Evolutionary conservation across 2,113 vertebrate genomes (phyloP).

Genomic region (Collichthys lucidus): DNA sequence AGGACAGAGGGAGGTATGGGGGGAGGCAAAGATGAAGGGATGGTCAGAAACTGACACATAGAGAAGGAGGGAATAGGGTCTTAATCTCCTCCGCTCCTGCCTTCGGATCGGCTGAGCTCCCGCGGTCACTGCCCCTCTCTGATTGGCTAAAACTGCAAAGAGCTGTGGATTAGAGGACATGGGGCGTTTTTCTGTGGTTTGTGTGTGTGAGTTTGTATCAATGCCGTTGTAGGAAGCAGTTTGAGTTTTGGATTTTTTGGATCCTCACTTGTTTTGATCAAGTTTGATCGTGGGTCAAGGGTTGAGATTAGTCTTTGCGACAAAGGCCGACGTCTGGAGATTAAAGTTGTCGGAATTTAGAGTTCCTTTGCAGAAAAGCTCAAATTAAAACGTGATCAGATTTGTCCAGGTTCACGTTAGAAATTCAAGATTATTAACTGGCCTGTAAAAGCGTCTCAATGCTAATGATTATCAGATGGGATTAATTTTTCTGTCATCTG

Average conservation of each 20-base stretch:
- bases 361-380: neutral
- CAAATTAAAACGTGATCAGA: neutral
- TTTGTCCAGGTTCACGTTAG: neutral
- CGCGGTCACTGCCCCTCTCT: slow-evolving; percentile 31
- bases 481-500: neutral
- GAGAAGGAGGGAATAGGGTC: slow-evolving; percentile 60
- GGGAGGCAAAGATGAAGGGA: slow-evolving; percentile 48
- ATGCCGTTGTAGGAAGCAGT: slow-evolving; percentile 23
- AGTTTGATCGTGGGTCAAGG: neutral
- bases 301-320: slow-evolving; percentile 5
- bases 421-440: neutral
- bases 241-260: neutral
- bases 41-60: slow-evolving; percentile 43
- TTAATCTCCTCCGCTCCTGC: slow-evolving; percentile 72
- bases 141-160: slow-evolving; percentile 58
- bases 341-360: neutral
- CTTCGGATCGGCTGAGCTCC: slow-evolving; percentile 65
- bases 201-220: slow-evolving; percentile 28
- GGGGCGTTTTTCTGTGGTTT: slow-evolving; percentile 24
- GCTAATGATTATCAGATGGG: too few relatives aligned
- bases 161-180: slow-evolving; percentile 56
- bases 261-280: neutral
- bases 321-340: neutral
- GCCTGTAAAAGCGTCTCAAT: too few relatives aligned
- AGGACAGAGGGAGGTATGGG: slow-evolving; percentile 20